Conservation (phyloP, 2,113 vertebrate species). For the Mobula hypostoma region DNA sequence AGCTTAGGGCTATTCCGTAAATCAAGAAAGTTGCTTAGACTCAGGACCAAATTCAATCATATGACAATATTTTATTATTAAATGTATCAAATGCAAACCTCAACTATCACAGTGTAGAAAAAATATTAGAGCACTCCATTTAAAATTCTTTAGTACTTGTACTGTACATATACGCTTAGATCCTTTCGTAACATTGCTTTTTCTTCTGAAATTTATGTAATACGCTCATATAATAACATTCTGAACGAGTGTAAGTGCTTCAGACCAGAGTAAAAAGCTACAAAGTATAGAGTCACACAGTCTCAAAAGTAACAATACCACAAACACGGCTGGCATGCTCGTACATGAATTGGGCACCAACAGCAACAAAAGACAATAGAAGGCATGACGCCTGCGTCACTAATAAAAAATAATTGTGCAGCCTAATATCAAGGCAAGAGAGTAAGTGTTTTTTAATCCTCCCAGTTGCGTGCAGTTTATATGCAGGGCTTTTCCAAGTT, state of each 20-base stretch:
- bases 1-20: background rate
- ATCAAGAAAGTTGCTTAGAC: background rate
- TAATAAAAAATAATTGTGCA: conserved; percentile 41
- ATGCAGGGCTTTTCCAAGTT: conserved; percentile 23
- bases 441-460: background rate
- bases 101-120: conserved; percentile 22
- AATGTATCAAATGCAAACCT: conserved; percentile 34
- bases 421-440: conserved; percentile 23
- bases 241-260: background rate
- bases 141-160: conserved; percentile 16
- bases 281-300: background rate
- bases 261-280: conserved; percentile 11
- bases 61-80: conserved; percentile 21
- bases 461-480: conserved; percentile 9
- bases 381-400: conserved; percentile 59
- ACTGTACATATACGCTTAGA: conserved; percentile 17
- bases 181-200: background rate
- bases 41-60: conserved; percentile 20
- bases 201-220: background rate
- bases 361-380: conserved; percentile 44
- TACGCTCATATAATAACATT: background rate
- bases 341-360: conserved; percentile 43
- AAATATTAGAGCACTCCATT: conserved; percentile 29
- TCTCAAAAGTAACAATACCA: conserved; percentile 38
- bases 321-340: conserved; percentile 48